Conservation (phyloP, 2,797 vertebrate genomes). For the Pantherophis alleghaniensis region DNA sequence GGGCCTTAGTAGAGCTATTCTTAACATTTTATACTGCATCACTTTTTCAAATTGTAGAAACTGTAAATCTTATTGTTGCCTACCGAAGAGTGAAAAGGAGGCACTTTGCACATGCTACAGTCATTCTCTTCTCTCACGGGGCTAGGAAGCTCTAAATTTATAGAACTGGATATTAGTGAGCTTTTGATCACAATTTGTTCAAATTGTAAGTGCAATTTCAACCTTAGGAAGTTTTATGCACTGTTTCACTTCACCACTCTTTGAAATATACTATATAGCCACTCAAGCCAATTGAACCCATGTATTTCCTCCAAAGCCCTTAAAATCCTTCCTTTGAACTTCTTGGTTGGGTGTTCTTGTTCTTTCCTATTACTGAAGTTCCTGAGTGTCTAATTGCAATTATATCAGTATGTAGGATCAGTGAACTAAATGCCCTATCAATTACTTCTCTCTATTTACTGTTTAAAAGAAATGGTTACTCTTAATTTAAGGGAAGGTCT, state of each 20-base stretch:
- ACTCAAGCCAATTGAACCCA: constrained; percentile 34
- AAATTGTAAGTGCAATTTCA: constrained; percentile 36
- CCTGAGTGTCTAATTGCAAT: constrained; percentile 42
- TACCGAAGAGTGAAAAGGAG: no score
- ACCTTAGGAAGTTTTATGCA: constrained; percentile 34
- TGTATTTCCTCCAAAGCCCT: constrained; percentile 27
- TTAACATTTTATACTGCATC: not conserved
- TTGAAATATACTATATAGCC: constrained; percentile 32
- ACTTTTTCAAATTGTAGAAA: not conserved
- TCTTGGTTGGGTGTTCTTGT: constrained; percentile 44
- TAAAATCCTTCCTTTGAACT: constrained; percentile 46
- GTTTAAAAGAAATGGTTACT: constrained; percentile 43
- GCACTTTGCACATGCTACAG: not conserved
- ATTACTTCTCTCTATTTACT: constrained; percentile 42
- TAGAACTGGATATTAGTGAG: not conserved
- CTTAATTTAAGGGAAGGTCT: constrained; percentile 44
- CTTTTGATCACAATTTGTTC: constrained; percentile 26
- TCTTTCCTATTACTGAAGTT: constrained; percentile 43
- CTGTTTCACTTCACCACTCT: constrained; percentile 44
- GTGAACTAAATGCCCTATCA: constrained; percentile 46
- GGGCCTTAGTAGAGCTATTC: not conserved
- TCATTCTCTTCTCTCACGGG: not conserved
- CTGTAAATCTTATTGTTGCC: not conserved
- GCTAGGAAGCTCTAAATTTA: not conserved
- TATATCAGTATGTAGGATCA: constrained; percentile 31